Percentiles rank a stretch among this genome's conserved stretches.
Evolutionary conservation across 1,140 invertebrate genomes (phyloP).

Genomic region (Brachionus koreanus): DNA sequence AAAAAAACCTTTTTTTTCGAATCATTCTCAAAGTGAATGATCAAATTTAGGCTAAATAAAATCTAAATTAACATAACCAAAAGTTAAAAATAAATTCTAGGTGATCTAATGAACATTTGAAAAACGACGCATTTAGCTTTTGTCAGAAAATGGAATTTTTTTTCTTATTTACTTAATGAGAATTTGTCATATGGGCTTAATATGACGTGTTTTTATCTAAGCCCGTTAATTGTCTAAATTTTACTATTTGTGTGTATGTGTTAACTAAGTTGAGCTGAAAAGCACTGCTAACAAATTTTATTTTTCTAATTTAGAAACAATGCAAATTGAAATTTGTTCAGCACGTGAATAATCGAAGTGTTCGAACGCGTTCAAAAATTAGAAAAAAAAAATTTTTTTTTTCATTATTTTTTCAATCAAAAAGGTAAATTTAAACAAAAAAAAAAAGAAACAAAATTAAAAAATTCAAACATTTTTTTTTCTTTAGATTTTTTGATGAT

Average conservation of each 20-base stretch:
- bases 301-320: neutral
- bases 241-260: neutral
- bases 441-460: too few relatives aligned
- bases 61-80: neutral
- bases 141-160: neutral
- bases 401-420: neutral
- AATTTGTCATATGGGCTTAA: neutral
- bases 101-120: neutral
- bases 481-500: neutral
- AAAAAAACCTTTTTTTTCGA: neutral
- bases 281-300: neutral
- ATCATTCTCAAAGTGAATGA: neutral
- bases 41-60: neutral
- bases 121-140: neutral
- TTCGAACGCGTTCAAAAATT: neutral
- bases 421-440: neutral
- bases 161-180: neutral
- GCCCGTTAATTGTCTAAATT: neutral
- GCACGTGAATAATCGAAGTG: neutral
- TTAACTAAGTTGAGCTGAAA: neutral
- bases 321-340: neutral
- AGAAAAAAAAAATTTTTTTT: too few relatives aligned
- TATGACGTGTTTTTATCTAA: neutral
- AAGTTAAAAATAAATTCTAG: neutral
- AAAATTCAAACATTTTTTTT: too few relatives aligned